phyloP scores from a whole-genome alignment of 2,888 invertebrate genomes.

The Cantharis flavilabris region DNA sequence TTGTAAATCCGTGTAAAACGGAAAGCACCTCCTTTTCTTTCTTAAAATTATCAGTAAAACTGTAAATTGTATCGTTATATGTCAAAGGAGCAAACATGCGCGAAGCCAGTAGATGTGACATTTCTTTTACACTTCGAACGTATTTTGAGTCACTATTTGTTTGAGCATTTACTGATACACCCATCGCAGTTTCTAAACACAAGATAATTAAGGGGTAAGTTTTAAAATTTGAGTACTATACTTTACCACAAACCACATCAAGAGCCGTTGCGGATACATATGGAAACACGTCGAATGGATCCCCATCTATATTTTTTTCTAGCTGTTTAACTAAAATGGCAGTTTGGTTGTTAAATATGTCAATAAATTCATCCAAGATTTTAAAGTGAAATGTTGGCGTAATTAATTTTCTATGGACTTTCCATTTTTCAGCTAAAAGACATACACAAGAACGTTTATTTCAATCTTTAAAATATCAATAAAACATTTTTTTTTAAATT shows the following conservation, averaged over 20 bases:
- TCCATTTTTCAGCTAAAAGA: constrained; percentile 64
- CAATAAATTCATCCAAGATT: constrained; percentile 72
- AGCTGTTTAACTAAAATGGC: constrained; percentile 63
- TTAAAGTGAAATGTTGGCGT: constrained; percentile 82
- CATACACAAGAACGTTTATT: not conserved
- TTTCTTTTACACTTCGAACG: constrained; percentile 69
- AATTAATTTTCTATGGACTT: constrained; percentile 68
- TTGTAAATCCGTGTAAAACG: constrained; percentile 59
- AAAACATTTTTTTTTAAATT: not conserved
- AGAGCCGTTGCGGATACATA: constrained; percentile 64
- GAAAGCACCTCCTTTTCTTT: constrained; percentile 58
- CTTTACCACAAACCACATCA: constrained; percentile 65
- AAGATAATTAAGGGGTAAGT: not conserved
- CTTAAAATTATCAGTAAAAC: constrained; percentile 62
- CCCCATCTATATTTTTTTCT: constrained; percentile 48
- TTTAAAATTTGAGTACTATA: not conserved
- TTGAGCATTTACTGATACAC: constrained; percentile 74
- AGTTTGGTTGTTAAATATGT: constrained; percentile 69
- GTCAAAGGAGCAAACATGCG: constrained; percentile 55
- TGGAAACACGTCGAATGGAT: constrained; percentile 64
- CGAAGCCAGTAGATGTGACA: constrained; percentile 43
- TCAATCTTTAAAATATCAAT: not conserved
- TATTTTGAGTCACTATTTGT: constrained; percentile 69
- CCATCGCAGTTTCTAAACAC: constrained; percentile 82
- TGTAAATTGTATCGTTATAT: constrained; percentile 58